phyloP scores from a whole-genome alignment of 37 sponge, comb jelly and placozoan species.

The Oopsacas minuta region DNA sequence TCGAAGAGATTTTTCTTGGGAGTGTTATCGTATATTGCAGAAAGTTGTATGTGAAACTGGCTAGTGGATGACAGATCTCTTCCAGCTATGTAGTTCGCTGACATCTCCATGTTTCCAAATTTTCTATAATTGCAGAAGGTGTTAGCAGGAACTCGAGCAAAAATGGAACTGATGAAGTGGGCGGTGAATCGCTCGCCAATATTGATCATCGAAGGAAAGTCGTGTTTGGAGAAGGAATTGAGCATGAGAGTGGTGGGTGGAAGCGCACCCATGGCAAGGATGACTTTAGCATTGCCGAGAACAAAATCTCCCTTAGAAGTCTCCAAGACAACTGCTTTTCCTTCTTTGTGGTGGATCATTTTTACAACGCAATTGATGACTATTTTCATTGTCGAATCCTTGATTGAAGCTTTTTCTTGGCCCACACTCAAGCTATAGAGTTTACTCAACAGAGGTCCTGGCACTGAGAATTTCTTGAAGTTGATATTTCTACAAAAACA shows the following conservation, averaged over 20 bases:
- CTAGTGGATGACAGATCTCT: neutral
- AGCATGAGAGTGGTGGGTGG: conserved; percentile 31
- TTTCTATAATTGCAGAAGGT: neutral
- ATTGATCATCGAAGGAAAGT: conserved; percentile 21
- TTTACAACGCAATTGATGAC: neutral
- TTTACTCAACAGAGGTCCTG: neutral
- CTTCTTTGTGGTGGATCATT: conserved; percentile 19
- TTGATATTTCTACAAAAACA: too few relatives aligned
- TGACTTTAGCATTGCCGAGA: conserved; percentile 26
- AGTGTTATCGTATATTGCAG: conserved; percentile 18
- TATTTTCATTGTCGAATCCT: neutral
- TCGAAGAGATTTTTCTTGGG: conserved; percentile 16
- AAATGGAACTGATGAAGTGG: conserved; percentile 31
- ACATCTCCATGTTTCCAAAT: conserved; percentile 22
- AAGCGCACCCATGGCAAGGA: conserved; percentile 31
- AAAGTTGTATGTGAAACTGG: conserved; percentile 34
- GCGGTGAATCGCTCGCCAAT: conserved; percentile 27
- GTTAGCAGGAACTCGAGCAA: conserved; percentile 22
- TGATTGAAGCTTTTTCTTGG: neutral
- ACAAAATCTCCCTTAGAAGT: neutral
- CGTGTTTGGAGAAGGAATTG: too few relatives aligned
- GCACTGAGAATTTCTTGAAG: neutral
- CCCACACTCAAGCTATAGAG: too few relatives aligned
- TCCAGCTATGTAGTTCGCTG: conserved; percentile 34
- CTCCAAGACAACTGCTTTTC: conserved; percentile 4